Conservation (phyloP, 2,888 invertebrate species). For the Rosalia funebris region DNA sequence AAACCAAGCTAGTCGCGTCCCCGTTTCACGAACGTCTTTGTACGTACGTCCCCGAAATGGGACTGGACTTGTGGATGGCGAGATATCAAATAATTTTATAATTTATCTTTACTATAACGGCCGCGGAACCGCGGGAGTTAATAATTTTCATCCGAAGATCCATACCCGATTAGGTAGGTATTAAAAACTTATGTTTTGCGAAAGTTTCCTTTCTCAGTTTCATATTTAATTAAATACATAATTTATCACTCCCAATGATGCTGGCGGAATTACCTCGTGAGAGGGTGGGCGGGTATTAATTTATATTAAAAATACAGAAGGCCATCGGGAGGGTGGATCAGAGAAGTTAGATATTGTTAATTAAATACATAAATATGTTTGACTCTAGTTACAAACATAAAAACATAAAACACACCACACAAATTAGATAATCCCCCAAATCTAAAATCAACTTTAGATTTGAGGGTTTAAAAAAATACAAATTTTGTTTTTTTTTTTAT, state of each 20-base stretch:
- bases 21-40: slow-evolving; percentile 1
- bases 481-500: no score
- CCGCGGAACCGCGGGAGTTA: slow-evolving; percentile 11
- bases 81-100: slow-evolving; percentile 13
- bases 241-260: slow-evolving; percentile 8
- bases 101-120: slow-evolving; percentile 9
- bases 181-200: slow-evolving; percentile 16
- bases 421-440: no score
- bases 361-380: no score
- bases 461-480: no score
- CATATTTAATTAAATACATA: slow-evolving; percentile 19
- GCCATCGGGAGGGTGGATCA: no score
- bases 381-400: no score
- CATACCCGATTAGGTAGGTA: slow-evolving; percentile 16
- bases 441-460: no score
- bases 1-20: neutral
- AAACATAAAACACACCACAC: no score
- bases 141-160: slow-evolving; percentile 18
- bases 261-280: neutral
- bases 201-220: slow-evolving; percentile 15
- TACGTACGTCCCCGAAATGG: neutral
- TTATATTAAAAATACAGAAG: slow-evolving; percentile 1
- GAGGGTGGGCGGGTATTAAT: slow-evolving; percentile 8
- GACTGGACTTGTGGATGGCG: slow-evolving; percentile 2
- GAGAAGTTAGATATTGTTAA: no score